phyloP scores from a whole-genome alignment of 2,888 invertebrate genomes.

The Tachina grossa region DNA sequence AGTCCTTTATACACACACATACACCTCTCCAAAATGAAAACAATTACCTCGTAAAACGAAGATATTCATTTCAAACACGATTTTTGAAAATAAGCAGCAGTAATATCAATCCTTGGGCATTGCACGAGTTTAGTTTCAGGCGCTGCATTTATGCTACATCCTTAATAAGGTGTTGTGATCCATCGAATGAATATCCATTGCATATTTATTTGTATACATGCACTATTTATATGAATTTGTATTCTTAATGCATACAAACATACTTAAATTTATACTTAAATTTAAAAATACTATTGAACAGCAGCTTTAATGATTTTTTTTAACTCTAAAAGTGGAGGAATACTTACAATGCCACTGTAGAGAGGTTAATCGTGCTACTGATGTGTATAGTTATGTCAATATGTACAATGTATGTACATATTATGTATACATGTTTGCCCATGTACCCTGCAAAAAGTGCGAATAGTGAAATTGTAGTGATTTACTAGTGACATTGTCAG shows the following conservation, averaged over 20 bases:
- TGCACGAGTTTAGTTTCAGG: conserved; percentile 81
- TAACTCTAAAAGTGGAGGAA: conserved; percentile 66
- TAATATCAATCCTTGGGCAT: conserved; percentile 79
- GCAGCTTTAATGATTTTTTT: conserved; percentile 72
- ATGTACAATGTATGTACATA: background rate
- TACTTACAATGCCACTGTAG: conserved; percentile 47
- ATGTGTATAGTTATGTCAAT: background rate
- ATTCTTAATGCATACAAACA: background rate
- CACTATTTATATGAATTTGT: background rate
- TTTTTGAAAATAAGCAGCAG: conserved; percentile 71
- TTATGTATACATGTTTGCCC: background rate
- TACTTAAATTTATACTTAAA: background rate
- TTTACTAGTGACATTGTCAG: no score
- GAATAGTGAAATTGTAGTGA: no score
- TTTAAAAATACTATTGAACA: conserved; percentile 77
- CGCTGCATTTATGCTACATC: conserved; percentile 78
- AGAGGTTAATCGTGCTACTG: conserved; percentile 22
- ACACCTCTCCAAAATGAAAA: conserved; percentile 52
- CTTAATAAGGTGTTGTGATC: conserved; percentile 77
- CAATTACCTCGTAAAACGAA: conserved; percentile 60
- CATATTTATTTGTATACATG: conserved; percentile 55
- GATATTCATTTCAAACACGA: conserved; percentile 57
- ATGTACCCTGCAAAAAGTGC: no score
- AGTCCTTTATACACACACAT: background rate
- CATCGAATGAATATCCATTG: conserved; percentile 64